phyloP scores from a whole-genome alignment of 2,113 vertebrate species.

The Silurus asotus region DNA sequence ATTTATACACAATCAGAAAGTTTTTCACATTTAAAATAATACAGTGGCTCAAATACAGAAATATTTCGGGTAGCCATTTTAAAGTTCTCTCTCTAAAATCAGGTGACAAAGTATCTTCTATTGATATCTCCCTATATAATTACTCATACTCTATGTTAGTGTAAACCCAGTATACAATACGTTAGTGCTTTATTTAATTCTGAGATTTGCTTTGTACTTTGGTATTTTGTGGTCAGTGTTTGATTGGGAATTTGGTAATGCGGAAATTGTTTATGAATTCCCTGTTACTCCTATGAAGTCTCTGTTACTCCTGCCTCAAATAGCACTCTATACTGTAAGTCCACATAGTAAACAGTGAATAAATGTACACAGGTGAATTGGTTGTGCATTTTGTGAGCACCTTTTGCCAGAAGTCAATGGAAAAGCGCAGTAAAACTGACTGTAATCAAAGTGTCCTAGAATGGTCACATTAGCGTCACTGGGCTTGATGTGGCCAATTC shows the following conservation, averaged over 20 bases:
- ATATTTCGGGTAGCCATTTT: background rate
- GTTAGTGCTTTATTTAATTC: background rate
- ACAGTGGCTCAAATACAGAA: too few relatives aligned
- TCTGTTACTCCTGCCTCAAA: background rate
- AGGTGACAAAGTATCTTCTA: background rate
- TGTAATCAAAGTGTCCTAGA: conserved; percentile 96
- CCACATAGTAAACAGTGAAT: background rate
- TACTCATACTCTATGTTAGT: background rate
- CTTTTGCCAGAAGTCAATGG: conserved; percentile 99
- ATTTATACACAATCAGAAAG: too few relatives aligned
- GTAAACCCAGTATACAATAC: background rate
- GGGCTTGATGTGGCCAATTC: conserved; percentile 93
- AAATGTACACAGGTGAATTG: background rate
- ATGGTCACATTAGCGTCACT: conserved; percentile 97
- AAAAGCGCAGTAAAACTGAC: conserved; percentile 99
- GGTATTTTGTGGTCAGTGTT: background rate
- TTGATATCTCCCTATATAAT: background rate
- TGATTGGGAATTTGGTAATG: background rate
- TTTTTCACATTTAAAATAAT: too few relatives aligned
- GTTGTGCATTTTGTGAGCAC: conserved; percentile 62
- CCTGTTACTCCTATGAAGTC: too few relatives aligned
- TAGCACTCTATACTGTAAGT: background rate
- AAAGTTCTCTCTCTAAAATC: background rate
- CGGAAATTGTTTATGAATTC: background rate
- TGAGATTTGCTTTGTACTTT: background rate